Conservation (phyloP, 2,797 vertebrate genomes). For the Masticophis lateralis region DNA sequence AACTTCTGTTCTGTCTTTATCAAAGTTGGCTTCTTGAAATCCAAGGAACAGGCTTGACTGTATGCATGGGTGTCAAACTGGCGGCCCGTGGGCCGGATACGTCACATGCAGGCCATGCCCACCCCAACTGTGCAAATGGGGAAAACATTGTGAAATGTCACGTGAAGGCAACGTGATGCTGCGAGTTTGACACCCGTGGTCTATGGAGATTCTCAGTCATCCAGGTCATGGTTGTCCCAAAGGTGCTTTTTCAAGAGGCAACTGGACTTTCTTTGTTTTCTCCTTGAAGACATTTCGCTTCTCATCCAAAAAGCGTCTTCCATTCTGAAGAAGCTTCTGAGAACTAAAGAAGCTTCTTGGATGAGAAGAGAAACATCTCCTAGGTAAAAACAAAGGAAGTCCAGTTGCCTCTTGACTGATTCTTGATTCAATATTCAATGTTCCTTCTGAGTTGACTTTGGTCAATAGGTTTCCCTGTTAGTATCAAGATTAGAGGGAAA, state of each 20-base stretch:
- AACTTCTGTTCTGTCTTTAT: not conserved
- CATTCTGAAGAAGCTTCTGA: too few species aligned
- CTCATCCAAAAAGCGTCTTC: not conserved
- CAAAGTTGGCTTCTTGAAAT: not conserved
- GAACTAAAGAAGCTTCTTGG: too few species aligned
- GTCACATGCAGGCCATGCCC: too few species aligned
- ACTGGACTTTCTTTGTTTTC: not conserved
- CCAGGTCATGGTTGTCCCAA: not conserved
- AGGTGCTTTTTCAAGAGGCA: not conserved
- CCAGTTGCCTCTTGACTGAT: not conserved
- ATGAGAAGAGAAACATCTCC: too few species aligned
- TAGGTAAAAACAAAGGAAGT: not conserved
- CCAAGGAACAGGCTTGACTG: not conserved
- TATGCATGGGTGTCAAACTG: not conserved
- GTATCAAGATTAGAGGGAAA: not conserved
- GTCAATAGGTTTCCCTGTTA: not conserved
- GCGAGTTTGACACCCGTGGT: too few species aligned
- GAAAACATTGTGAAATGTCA: too few species aligned
- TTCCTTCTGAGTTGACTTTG: not conserved
- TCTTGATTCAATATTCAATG: not conserved
- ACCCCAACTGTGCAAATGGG: too few species aligned
- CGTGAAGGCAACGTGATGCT: too few species aligned
- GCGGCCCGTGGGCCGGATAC: rapidly evolving
- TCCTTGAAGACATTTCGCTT: not conserved
- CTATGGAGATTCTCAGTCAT: not conserved